Evolutionary conservation across 1,140 invertebrate genomes (phyloP).

Genomic region (Triops cancriformis): DNA sequence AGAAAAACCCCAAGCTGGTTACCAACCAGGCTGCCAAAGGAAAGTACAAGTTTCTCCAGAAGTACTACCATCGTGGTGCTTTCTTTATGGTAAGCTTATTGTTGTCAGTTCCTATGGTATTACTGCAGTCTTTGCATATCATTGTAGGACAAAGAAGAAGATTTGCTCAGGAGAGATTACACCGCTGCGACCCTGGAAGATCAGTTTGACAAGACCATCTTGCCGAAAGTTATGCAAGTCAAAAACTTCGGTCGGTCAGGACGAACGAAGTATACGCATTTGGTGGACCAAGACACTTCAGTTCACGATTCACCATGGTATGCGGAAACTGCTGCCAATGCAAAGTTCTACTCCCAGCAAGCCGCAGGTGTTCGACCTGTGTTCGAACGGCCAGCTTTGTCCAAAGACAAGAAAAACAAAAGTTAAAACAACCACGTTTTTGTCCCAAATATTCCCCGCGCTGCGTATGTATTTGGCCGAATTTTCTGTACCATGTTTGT

Average conservation of each 20-base stretch:
- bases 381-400: conserved; percentile 73
- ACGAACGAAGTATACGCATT: conserved; percentile 96
- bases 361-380: conserved; percentile 92
- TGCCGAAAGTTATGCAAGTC: conserved; percentile 99
- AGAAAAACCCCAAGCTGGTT: conserved; percentile 85
- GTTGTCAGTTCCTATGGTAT: background rate
- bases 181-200: conserved; percentile 95
- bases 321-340: conserved; percentile 73
- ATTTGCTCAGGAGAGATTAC: conserved; percentile 89
- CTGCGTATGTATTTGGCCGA: background rate
- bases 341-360: conserved; percentile 80
- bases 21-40: conserved; percentile 95
- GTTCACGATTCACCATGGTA: conserved; percentile 96
- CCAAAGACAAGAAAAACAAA: conserved; percentile 35
- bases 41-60: conserved; percentile 99
- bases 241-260: conserved; percentile 99
- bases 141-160: conserved; percentile 75
- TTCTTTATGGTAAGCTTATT: conserved; percentile 68
- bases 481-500: background rate
- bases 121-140: conserved; percentile 22
- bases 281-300: conserved; percentile 98
- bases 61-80: conserved; percentile 98
- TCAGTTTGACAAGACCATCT: conserved; percentile 97
- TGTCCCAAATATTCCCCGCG: background rate
- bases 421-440: background rate